Percentiles rank a stretch among this genome's conserved stretches.
These are phyloP conservation scores for Parnassius apollo DNA, from an alignment of 2,888 invertebrate species.

Conservation along the genomic window DNA sequence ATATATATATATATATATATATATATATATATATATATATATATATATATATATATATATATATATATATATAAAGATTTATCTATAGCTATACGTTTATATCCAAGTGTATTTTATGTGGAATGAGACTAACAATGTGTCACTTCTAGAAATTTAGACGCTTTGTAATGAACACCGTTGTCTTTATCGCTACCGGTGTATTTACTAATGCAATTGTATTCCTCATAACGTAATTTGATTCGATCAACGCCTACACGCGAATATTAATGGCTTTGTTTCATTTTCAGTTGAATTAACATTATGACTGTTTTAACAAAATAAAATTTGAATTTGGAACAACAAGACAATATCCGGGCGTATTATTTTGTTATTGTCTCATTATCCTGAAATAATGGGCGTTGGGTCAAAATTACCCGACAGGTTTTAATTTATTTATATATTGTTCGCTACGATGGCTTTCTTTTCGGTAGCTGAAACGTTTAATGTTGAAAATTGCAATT, in stretches of 20 bases:
- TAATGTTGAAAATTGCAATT: no score
- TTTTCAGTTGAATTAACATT: slow-evolving; percentile 18
- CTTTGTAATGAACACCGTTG: slow-evolving; percentile 25
- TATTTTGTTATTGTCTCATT: no score
- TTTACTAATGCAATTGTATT: slow-evolving; percentile 73
- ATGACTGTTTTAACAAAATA: not conserved
- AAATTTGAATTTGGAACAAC: no score
- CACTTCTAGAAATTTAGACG: slow-evolving; percentile 5
- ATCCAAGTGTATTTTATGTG: not conserved
- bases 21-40: no score
- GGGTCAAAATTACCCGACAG: no score
- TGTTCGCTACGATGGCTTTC: no score
- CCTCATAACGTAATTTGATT: slow-evolving; percentile 64
- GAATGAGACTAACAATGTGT: not conserved
- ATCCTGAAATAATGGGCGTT: no score
- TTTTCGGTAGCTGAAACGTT: no score
- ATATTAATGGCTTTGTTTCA: slow-evolving; percentile 30
- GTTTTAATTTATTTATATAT: no score
- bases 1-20: no score
- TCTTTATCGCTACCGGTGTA: slow-evolving; percentile 52
- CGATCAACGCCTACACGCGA: slow-evolving; percentile 64
- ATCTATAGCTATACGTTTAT: not conserved
- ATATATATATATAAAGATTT: not conserved
- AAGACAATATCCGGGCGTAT: no score
- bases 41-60: no score